Evolutionary conservation across 2,113 vertebrate species (phyloP).

Genomic region (Jaculus jaculus): DNA sequence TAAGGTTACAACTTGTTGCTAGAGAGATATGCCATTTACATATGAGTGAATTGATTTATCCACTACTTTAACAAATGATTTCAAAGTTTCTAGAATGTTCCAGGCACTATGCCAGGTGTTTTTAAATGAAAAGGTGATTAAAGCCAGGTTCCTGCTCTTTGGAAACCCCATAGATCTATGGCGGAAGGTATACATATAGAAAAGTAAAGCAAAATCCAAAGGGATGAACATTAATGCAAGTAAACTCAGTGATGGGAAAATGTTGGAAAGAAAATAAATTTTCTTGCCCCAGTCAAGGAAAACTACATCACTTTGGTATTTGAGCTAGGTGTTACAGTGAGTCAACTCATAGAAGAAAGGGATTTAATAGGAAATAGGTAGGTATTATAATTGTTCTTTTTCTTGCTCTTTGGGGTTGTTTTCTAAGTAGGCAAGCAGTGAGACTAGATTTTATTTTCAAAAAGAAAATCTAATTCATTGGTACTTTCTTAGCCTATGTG

Average conservation of each 20-base stretch:
- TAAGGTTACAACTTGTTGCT: constrained; percentile 6
- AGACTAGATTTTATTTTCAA: background rate
- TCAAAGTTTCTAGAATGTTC: constrained; percentile 46
- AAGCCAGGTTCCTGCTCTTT: background rate
- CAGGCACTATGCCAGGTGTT: background rate
- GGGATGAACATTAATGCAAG: background rate
- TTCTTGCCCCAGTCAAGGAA: constrained; percentile 34
- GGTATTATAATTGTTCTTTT: background rate
- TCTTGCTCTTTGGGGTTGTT: background rate
- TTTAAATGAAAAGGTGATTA: constrained; percentile 54
- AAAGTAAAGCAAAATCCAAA: background rate
- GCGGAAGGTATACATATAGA: background rate
- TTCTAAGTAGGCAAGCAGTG: background rate
- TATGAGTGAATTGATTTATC: constrained; percentile 25
- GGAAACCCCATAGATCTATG: background rate
- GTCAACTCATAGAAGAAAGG: background rate
- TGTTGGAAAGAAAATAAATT: constrained; percentile 12
- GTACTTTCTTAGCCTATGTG: background rate
- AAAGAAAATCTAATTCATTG: background rate
- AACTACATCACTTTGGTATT: background rate
- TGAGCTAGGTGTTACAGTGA: background rate
- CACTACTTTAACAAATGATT: constrained; percentile 34
- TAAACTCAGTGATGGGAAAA: constrained; percentile 14
- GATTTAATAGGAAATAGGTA: background rate
- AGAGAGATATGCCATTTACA: constrained; percentile 3